A percentile compares a stretch with the other conserved stretches of the same genome.
These are phyloP conservation scores for Brachylomia viminalis DNA, from an alignment of 2,888 invertebrate genomes.

Conservation along the genomic window DNA sequence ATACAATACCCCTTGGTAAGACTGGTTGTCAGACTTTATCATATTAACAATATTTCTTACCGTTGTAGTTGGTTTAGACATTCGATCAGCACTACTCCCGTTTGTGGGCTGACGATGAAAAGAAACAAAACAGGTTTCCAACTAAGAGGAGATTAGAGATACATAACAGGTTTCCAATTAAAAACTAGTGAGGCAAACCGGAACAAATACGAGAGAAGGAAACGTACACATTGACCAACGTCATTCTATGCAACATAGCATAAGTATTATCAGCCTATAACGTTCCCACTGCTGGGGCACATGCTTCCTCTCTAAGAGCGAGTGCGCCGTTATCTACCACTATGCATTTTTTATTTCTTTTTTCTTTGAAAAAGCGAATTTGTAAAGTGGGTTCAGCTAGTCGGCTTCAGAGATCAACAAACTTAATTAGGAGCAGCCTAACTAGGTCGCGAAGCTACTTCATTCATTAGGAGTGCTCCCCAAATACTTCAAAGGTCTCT, in stretches of 20 bases:
- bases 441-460: slow-evolving; percentile 44
- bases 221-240: not conserved
- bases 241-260: too few species aligned
- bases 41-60: too few species aligned
- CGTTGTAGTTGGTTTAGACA: not conserved
- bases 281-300: too few species aligned
- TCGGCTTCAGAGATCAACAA: slow-evolving; percentile 36
- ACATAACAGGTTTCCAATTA: too few species aligned
- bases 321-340: not conserved
- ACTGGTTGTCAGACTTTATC: too few species aligned
- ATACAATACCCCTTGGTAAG: too few species aligned
- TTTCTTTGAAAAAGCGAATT: not conserved
- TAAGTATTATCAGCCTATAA: too few species aligned
- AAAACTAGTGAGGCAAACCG: too few species aligned
- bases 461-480: slow-evolving; percentile 40
- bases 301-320: not conserved
- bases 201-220: not conserved
- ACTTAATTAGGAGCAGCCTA: slow-evolving; percentile 33
- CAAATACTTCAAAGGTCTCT: slow-evolving; percentile 51
- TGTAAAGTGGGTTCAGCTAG: not conserved
- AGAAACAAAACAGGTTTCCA: not conserved
- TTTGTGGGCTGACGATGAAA: not conserved
- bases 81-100: not conserved
- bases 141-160: too few species aligned
- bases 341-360: too few species aligned